Conservation (phyloP, 2,113 vertebrate species). For the Oncorhynchus clarkii region DNA sequence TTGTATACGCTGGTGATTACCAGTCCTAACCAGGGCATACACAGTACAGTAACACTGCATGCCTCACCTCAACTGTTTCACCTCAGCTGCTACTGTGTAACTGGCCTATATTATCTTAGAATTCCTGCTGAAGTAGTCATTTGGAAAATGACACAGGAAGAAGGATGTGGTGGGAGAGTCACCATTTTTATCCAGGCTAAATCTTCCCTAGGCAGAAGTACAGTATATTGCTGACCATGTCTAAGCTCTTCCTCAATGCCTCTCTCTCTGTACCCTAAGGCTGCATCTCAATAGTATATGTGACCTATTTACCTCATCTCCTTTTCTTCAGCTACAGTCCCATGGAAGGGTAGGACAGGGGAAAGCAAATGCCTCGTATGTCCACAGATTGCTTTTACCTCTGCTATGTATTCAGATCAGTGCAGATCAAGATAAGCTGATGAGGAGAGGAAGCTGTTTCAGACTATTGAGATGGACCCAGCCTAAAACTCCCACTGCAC, state of each 20-base stretch:
- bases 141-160: conserved; percentile 58
- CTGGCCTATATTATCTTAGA: conserved; percentile 53
- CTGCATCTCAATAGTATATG: too few relatives aligned
- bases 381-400: too few relatives aligned
- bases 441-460: too few relatives aligned
- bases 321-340: too few relatives aligned
- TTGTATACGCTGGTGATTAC: conserved; percentile 24
- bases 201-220: conserved; percentile 44
- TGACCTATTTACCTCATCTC: too few relatives aligned
- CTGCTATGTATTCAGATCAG: background rate
- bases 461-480: too few relatives aligned
- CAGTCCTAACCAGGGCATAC: conserved; percentile 16
- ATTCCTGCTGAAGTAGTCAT: conserved; percentile 60
- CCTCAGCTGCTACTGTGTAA: conserved; percentile 16
- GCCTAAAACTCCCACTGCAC: conserved; percentile 20
- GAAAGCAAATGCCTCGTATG: too few relatives aligned
- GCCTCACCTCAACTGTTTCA: background rate
- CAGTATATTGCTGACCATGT: conserved; percentile 53
- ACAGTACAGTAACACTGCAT: conserved; percentile 18
- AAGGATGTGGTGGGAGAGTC: conserved; percentile 44
- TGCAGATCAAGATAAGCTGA: background rate
- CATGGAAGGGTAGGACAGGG: too few relatives aligned
- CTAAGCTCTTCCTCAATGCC: conserved; percentile 38
- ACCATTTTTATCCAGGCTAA: conserved; percentile 63
- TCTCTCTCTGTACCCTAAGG: background rate